Evolutionary conservation across 2,797 vertebrate genomes (phyloP).

Genomic region (Ptychadena robeensis): DNA sequence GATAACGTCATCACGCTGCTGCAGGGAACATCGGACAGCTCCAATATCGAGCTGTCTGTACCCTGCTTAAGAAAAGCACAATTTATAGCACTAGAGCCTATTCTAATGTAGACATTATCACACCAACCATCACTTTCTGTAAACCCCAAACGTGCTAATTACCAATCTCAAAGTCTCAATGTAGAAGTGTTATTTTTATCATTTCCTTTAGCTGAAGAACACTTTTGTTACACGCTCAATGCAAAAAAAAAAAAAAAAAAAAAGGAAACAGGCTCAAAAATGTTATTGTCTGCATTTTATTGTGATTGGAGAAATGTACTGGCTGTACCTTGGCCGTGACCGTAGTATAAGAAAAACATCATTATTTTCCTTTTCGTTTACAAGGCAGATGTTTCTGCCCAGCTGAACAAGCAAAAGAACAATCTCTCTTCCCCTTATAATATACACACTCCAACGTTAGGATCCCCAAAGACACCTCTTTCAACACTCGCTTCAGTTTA

Average conservation of each 20-base stretch:
- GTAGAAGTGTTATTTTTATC: not conserved
- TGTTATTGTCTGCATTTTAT: not conserved
- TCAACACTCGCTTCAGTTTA: slow-evolving; percentile 42
- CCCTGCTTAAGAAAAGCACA: no score
- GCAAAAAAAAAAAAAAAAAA: not conserved
- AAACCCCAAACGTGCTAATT: not conserved
- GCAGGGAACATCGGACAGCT: no score
- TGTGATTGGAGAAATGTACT: not conserved
- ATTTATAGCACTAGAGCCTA: no score
- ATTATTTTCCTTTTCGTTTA: slow-evolving; percentile 25
- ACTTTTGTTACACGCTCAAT: not conserved
- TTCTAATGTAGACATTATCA: no score
- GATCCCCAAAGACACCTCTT: slow-evolving; percentile 39
- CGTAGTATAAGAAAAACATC: slow-evolving; percentile 20
- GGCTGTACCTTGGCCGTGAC: slow-evolving; percentile 3
- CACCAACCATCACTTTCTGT: not conserved
- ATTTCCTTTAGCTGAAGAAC: not conserved
- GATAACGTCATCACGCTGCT: no score
- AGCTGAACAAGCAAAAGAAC: slow-evolving; percentile 58
- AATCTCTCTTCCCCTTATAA: slow-evolving; percentile 28
- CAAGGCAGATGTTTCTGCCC: slow-evolving; percentile 45
- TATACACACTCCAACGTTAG: slow-evolving; percentile 12
- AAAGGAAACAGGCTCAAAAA: not conserved
- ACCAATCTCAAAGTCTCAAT: not conserved
- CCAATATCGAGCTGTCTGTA: no score